Base-by-base conservation (phyloP, 2,888 invertebrate species). In the Drosophila anceps region DNA sequence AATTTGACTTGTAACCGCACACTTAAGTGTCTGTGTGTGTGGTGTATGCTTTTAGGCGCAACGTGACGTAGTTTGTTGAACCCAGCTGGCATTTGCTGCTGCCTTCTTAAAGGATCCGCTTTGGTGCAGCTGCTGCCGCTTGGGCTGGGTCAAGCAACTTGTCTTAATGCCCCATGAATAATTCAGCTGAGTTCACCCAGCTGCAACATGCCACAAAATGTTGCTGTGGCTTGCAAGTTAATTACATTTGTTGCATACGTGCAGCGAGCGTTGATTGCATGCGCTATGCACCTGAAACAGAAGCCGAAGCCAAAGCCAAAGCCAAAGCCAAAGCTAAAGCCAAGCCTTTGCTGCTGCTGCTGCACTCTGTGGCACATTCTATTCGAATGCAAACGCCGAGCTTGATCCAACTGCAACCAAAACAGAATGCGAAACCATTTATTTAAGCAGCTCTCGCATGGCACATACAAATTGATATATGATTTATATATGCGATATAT, bases 11-110 rank as follows among this genome's bases (percentile, higher is more conserved):
- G 79, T 60, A 88, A 84, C 83, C 83, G 85, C 83, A 88, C 73
- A 88, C 85, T 84, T 71, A 73, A 84, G 82, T 70, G 57, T 31
- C 33, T 31, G 55, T 37, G 48, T 59, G 57, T 50, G 69, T 63
- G 87, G 68, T 87, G 84, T 87, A 71, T 81, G 89, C 87, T 79
- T 87, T 87, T 84, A 84, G 84, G 84, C 84, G 81, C 88, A 88
- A 86, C 86, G 78, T 84, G 81, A 51, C 59, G 89, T 84, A 69
- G 84, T 89, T 85, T 85, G 87, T 85, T 89, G 84, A 85, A 89
- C 89, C 74, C 73, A 12, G 69, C 51, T 60, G 58, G 67, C 48
- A 59, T 58, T 59, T 62, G 46, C 59, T 63, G 50, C 68, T 46
- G 62, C 50, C 83, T 65, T 44, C 80, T 80, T 80, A 59, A 76